A percentile compares a stretch with the other conserved stretches of the same genome.
These are phyloP conservation scores for Bucco capensis DNA, from an alignment of 2,113 vertebrate species.

Conservation along the genomic window DNA sequence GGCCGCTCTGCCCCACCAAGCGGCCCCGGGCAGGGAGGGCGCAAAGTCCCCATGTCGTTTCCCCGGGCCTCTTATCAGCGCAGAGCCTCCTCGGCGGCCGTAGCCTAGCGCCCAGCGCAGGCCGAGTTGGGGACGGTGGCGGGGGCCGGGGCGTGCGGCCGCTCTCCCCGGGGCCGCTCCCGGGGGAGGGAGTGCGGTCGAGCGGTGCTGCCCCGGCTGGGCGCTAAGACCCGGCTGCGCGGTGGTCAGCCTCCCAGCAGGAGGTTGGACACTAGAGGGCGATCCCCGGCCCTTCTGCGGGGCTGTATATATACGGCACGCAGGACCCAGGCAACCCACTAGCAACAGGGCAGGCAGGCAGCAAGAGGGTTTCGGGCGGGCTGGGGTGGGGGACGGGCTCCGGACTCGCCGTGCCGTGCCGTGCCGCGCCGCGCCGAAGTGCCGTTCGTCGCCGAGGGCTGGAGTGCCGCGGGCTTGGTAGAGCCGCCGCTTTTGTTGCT, in stretches of 20 bases:
- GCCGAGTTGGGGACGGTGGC: background rate
- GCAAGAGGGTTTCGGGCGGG: background rate
- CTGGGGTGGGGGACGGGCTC: background rate
- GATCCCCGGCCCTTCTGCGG: constrained; percentile 1
- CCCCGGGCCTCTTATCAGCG: background rate
- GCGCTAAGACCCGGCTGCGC: constrained; percentile 53
- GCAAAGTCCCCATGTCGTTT: background rate
- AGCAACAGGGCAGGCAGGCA: constrained; percentile 32
- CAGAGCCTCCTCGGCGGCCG: background rate
- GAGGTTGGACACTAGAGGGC: constrained; percentile 68
- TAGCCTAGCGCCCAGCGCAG: background rate
- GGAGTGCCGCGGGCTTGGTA: background rate
- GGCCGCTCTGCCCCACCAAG: background rate
- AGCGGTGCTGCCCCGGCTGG: background rate
- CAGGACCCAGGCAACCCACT: constrained; percentile 31
- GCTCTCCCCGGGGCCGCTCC: background rate
- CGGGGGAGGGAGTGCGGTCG: background rate
- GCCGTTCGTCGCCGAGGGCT: background rate
- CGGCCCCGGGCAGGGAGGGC: background rate
- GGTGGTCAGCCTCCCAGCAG: constrained; percentile 28
- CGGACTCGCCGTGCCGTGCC: background rate
- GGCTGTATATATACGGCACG: constrained; percentile 48
- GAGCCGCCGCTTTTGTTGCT: background rate
- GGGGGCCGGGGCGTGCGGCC: background rate
- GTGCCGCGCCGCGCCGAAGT: background rate